phyloP scores from a whole-genome alignment of 2,888 invertebrate genomes.

The Leptura quadrifasciata region DNA sequence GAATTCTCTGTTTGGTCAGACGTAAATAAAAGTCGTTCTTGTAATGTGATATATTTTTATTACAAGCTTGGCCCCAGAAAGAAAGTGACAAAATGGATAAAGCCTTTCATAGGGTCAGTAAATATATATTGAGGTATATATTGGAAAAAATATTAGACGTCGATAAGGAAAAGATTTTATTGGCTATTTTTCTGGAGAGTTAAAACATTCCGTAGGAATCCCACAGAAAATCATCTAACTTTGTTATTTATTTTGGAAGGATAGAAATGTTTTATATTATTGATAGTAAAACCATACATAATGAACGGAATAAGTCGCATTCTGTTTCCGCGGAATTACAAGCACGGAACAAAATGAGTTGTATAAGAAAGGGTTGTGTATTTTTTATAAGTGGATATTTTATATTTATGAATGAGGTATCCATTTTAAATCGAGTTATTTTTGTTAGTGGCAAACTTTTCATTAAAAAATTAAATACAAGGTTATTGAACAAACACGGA shows the following conservation, averaged over 20 bases:
- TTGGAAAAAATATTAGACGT: neutral
- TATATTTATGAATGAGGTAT: no score
- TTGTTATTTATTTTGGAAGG: neutral
- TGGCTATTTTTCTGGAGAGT: neutral
- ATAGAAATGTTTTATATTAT: neutral
- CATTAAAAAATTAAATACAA: no score
- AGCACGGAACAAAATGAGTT: no score
- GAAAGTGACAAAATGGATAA: constrained; percentile 28
- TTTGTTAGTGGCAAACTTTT: no score
- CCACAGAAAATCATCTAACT: neutral
- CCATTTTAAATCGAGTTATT: no score
- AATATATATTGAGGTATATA: constrained; percentile 21
- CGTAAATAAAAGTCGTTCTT: neutral
- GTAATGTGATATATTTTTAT: constrained; percentile 27
- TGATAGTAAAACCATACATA: no score
- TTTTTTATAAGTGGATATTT: no score
- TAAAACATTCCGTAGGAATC: neutral
- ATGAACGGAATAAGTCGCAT: no score
- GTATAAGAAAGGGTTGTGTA: no score
- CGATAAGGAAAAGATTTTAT: neutral
- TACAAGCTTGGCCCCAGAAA: neutral
- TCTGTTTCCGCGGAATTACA: no score
- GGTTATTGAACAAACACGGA: no score
- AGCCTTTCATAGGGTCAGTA: constrained; percentile 17
- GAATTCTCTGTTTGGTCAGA: neutral